phyloP scores from a whole-genome alignment of 2,113 vertebrate species.

The Stigmatopora argus region DNA sequence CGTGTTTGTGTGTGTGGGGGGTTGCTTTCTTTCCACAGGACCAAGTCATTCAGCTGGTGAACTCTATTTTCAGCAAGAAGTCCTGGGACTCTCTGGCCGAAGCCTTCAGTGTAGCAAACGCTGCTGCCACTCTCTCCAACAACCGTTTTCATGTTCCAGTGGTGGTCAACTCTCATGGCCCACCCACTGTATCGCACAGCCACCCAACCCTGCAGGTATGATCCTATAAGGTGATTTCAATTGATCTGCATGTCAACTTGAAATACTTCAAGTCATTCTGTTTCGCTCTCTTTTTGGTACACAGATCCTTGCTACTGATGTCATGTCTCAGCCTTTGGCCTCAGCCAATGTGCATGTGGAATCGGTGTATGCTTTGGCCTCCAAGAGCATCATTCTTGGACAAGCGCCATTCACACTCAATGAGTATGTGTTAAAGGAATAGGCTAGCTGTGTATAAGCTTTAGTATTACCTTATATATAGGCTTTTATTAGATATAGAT shows the following conservation, averaged over 20 bases:
- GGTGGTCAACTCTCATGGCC: constrained; percentile 76
- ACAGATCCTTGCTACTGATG: constrained; percentile 87
- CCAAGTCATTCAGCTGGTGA: constrained; percentile 92
- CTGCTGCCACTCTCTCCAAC: constrained; percentile 77
- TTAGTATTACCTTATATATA: background rate
- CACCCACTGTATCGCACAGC: constrained; percentile 83
- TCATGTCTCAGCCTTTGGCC: constrained; percentile 84
- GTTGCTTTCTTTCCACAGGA: constrained; percentile 70
- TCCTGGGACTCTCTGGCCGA: constrained; percentile 86
- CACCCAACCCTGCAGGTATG: constrained; percentile 82
- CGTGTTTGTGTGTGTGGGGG: no score
- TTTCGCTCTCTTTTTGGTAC: constrained; percentile 24
- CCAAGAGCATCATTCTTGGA: constrained; percentile 80
- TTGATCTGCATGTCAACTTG: background rate
- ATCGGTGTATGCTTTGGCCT: constrained; percentile 76
- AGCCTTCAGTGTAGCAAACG: constrained; percentile 86
- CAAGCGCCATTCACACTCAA: constrained; percentile 76
- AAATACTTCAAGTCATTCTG: background rate
- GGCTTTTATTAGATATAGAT: background rate
- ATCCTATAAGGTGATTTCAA: no score
- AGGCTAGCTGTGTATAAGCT: no score
- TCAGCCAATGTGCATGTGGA: constrained; percentile 84
- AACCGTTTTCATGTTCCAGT: constrained; percentile 90
- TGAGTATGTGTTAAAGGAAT: constrained; percentile 69
- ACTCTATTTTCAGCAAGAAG: constrained; percentile 94